Percentiles rank a stretch among this genome's conserved stretches.
Conservation (phyloP, 2,888 invertebrate species). For the Brachynemurus nebulosus region DNA sequence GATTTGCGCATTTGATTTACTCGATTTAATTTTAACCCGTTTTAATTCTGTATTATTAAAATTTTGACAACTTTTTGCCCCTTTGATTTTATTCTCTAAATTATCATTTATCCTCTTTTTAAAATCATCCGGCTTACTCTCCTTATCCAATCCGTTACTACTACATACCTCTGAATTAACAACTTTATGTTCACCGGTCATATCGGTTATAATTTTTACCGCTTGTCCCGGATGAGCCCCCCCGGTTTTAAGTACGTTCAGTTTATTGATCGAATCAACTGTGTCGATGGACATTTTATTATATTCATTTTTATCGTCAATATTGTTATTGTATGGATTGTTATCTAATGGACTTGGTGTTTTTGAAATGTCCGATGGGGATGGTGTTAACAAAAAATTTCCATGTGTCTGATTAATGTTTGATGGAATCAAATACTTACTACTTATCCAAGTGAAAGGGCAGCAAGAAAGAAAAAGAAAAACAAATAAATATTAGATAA, state of each 20-base stretch:
- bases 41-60: slow-evolving; percentile 19
- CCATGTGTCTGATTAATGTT: slow-evolving; percentile 14
- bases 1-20: slow-evolving; percentile 30
- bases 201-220: slow-evolving; percentile 52
- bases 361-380: slow-evolving; percentile 37
- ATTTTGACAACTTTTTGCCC: slow-evolving; percentile 28
- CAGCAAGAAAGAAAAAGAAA: slow-evolving; percentile 19
- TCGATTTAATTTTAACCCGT: slow-evolving; percentile 19
- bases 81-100: slow-evolving; percentile 26
- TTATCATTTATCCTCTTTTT: no score
- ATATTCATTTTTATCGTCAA: slow-evolving; percentile 29
- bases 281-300: slow-evolving; percentile 23
- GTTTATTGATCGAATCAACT: slow-evolving; percentile 13
- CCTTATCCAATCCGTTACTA: slow-evolving; percentile 23
- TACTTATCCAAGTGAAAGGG: slow-evolving; percentile 21
- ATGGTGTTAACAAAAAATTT: slow-evolving; percentile 36
- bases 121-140: no score
- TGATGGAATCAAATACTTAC: slow-evolving; percentile 32
- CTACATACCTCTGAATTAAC: slow-evolving; percentile 11
- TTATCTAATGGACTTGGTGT: slow-evolving; percentile 33
- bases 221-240: slow-evolving; percentile 52
- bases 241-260: slow-evolving; percentile 20
- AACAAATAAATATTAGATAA: background rate
- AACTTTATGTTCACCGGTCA: slow-evolving; percentile 30
- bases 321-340: slow-evolving; percentile 24